Evolutionary conservation across 2,797 vertebrate species (phyloP).

Genomic region (Lycodopsis pacificus): DNA sequence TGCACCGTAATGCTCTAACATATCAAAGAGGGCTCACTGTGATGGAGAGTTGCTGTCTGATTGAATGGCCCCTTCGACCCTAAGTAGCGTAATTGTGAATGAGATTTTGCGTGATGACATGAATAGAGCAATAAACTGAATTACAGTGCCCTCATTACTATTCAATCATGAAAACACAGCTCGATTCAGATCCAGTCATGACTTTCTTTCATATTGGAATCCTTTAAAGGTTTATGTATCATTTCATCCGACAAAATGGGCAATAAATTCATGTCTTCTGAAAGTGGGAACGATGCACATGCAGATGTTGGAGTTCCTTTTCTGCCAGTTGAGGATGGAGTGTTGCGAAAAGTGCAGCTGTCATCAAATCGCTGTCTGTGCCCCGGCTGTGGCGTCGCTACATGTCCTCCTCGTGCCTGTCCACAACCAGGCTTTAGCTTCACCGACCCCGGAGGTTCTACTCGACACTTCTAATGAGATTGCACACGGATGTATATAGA

Average conservation of each 20-base stretch:
- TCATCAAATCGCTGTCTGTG: conserved; percentile 32
- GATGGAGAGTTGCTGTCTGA: conserved; percentile 30
- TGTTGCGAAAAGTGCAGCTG: conserved; percentile 13
- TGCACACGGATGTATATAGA: conserved; percentile 69
- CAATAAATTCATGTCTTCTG: conserved; percentile 30
- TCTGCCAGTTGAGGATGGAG: conserved; percentile 5
- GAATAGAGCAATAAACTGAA: conserved; percentile 49
- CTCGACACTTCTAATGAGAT: conserved; percentile 38
- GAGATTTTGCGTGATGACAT: conserved; percentile 22
- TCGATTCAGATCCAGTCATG: neutral
- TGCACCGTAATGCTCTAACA: conserved; percentile 66
- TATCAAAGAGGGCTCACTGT: conserved; percentile 45
- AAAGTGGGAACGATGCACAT: conserved; percentile 53
- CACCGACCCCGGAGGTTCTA: conserved; percentile 41
- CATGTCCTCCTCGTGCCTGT: conserved; percentile 64
- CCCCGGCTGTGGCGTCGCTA: conserved; percentile 35
- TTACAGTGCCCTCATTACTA: neutral
- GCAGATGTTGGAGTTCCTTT: conserved; percentile 47
- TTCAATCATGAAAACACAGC: neutral
- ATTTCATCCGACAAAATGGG: conserved; percentile 6
- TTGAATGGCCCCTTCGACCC: neutral
- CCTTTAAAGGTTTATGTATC: conserved; percentile 23
- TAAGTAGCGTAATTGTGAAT: conserved; percentile 15
- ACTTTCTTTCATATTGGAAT: conserved; percentile 7
- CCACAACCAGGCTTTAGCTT: conserved; percentile 38